Evolutionary conservation across 2,797 vertebrate species (phyloP), one percentile per base, ranked within the genome.

Genomic region (Fistularia tabacaria): DNA sequence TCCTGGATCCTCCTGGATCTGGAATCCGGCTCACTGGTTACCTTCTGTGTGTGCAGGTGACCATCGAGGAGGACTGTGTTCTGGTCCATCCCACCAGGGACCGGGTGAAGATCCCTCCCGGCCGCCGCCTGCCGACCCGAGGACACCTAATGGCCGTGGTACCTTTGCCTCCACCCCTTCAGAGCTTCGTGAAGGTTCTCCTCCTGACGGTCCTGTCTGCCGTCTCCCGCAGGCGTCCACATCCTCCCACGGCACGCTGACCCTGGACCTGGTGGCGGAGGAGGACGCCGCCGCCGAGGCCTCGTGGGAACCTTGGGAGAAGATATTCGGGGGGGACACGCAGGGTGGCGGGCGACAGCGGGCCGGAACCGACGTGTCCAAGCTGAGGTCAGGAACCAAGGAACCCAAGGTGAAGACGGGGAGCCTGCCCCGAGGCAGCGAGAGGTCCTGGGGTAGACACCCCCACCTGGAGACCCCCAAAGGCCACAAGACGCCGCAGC

Each of bases 131-230:
- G 13, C 97, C 97, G 0, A 97, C 94, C 0, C 88, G 94, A 46
- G 96, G 94, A 69, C 96, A 98, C 77, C 84, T 98, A 44, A 92
- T 95, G 92, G 92, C 95, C 6, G 94, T 94, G 93, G 96, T 99
- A 77, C 2, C 25, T 25, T 25, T 5, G 25, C 25, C 40, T 3
- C 46, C n/a, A 7, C 25, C 46, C 15, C 40, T 11, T n/a, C 38
- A 11, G 39, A 5, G 2, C 25, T 25, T 2, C 25, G 2, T 3
- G 25, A 25, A 5, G 25, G 25, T 25, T 25, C 25, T 25, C 25
- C 25, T 25, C 25, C 25, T 25, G 25, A 25, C 25, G 2, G 25
- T 25, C 25, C 41, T 11, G 43, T 45, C 12, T 13, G 8, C 55
- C 39, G 10, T 10, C 36, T 48, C 9, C 0, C 12, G 0, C 76